Percentiles rank a stretch among this genome's conserved stretches.
phyloP scores from a whole-genome alignment of 2,113 vertebrate species.

The Nycticryphes semicollaris region DNA sequence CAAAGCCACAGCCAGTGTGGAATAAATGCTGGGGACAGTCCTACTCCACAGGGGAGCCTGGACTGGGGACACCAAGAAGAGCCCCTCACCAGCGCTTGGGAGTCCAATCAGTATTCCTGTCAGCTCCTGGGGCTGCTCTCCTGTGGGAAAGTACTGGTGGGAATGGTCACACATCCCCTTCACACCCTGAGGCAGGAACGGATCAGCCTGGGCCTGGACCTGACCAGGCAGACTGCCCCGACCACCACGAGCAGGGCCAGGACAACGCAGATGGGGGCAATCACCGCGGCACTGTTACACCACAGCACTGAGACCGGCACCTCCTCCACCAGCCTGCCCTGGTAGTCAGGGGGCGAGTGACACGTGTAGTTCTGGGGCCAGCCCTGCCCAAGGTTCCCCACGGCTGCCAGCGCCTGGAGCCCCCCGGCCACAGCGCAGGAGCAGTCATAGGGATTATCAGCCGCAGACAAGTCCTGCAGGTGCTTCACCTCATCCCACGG shows the following conservation, averaged over 20 bases:
- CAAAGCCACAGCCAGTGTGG: not conserved
- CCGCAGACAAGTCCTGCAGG: not conserved
- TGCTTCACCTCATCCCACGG: not conserved
- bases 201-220: not conserved
- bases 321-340: not conserved
- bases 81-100: not conserved
- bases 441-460: slow-evolving; percentile 54
- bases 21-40: not conserved
- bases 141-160: accelerated
- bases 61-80: not conserved
- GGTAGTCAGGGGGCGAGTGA: not conserved
- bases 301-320: not conserved
- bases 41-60: not conserved
- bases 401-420: not conserved
- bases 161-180: accelerated
- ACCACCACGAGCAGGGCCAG: not conserved
- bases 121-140: not conserved
- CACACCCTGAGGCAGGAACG: not conserved
- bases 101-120: not conserved
- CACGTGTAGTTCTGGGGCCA: slow-evolving; percentile 64
- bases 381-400: not conserved
- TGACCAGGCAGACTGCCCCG: not conserved
- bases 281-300: not conserved
- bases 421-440: not conserved
- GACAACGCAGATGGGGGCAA: not conserved